phyloP scores from a whole-genome alignment of 2,888 invertebrate genomes.

The Erannis defoliaria region DNA sequence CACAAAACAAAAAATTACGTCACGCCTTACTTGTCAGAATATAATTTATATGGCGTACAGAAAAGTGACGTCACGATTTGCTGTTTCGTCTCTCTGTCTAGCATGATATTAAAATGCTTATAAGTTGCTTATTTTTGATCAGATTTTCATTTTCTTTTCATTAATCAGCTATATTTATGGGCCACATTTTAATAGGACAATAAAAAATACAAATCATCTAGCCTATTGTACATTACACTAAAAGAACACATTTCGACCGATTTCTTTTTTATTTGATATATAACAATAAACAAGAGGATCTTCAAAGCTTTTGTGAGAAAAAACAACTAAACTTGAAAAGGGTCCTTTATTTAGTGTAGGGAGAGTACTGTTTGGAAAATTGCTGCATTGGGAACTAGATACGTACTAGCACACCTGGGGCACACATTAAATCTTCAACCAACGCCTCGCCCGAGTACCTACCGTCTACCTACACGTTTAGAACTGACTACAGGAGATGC shows the following conservation, averaged over 20 bases:
- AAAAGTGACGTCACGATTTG: no score
- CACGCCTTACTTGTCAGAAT: no score
- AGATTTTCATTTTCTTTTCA: no score
- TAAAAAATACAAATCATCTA: no score
- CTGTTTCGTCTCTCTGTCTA: no score
- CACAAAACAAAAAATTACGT: no score
- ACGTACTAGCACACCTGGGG: constrained; percentile 36
- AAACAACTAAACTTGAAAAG: constrained; percentile 22
- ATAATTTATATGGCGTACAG: no score
- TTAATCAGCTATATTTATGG: no score
- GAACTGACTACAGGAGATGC: constrained; percentile 12
- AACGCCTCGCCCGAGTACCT: constrained; percentile 19
- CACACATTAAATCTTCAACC: constrained; percentile 37
- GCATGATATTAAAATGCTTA: no score
- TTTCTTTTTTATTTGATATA: constrained; percentile 15
- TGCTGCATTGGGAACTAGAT: constrained; percentile 36
- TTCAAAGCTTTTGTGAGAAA: constrained; percentile 20
- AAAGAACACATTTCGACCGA: constrained; percentile 1
- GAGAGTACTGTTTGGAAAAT: constrained; percentile 31
- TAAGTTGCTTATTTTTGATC: no score
- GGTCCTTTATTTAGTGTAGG: constrained; percentile 33
- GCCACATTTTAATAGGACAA: no score
- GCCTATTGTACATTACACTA: no score
- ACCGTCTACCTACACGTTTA: constrained; percentile 19
- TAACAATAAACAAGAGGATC: constrained; percentile 11